Percentiles rank a stretch among this genome's conserved stretches.
Evolutionary conservation across 2,888 invertebrate species (phyloP).

Genomic region (Agrenia bidenticulata): DNA sequence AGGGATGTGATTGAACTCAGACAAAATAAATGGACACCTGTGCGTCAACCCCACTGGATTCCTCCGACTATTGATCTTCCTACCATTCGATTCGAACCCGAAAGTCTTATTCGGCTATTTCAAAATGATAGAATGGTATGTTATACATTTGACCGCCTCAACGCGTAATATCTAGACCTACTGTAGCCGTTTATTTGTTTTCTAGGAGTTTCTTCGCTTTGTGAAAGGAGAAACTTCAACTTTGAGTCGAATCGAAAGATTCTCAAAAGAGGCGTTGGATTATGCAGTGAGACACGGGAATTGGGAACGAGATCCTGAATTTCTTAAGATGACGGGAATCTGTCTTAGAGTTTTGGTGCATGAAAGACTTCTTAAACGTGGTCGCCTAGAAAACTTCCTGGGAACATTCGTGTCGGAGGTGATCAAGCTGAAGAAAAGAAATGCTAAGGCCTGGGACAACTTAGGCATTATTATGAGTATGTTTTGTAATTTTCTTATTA

Average conservation of each 20-base stretch:
- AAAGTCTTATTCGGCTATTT: slow-evolving; percentile 35
- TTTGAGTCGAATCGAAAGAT: slow-evolving; percentile 39
- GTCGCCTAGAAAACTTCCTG: slow-evolving; percentile 36
- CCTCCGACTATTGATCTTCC: slow-evolving; percentile 39
- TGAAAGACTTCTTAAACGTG: slow-evolving; percentile 32
- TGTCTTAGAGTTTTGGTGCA: slow-evolving; percentile 34
- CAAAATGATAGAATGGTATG: slow-evolving; percentile 35
- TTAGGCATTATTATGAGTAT: slow-evolving; percentile 47
- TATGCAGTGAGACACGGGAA: slow-evolving; percentile 45
- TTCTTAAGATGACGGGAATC: slow-evolving; percentile 33
- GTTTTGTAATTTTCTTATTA: too few species aligned
- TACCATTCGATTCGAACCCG: slow-evolving; percentile 37
- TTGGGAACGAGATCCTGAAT: slow-evolving; percentile 40
- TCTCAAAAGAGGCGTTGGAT: slow-evolving; percentile 46
- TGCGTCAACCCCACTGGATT: slow-evolving; percentile 40
- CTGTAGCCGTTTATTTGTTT: not conserved
- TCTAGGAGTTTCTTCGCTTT: slow-evolving; percentile 39
- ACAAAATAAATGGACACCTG: slow-evolving; percentile 37
- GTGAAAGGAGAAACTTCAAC: slow-evolving; percentile 33
- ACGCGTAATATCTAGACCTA: too few species aligned
- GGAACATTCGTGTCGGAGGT: slow-evolving; percentile 43
- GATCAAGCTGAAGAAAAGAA: slow-evolving; percentile 37
- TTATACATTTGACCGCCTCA: too few species aligned
- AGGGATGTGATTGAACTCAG: slow-evolving; percentile 38
- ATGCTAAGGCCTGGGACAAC: slow-evolving; percentile 42